Conservation (phyloP, 2,113 vertebrate species). For the Puffinus mauretanicus region DNA sequence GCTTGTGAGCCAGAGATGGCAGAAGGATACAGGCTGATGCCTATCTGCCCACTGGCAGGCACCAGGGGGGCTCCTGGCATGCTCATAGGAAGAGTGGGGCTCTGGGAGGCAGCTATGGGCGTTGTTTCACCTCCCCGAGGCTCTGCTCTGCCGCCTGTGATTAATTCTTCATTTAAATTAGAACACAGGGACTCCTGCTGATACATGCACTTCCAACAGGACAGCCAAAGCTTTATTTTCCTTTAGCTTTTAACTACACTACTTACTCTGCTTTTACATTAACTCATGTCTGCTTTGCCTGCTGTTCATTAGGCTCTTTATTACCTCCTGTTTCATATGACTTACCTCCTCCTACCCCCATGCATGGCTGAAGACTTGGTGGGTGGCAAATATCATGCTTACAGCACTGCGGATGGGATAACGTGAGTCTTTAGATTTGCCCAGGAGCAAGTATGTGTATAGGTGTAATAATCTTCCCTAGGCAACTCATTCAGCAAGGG, state of each 20-base stretch:
- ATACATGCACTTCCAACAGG: neutral
- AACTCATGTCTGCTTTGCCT: neutral
- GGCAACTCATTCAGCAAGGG: neutral
- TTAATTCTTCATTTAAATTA: neutral
- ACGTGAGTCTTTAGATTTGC: neutral
- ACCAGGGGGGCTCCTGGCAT: neutral
- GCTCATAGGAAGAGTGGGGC: neutral
- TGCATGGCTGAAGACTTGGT: neutral
- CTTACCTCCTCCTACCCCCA: neutral
- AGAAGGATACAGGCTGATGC: neutral
- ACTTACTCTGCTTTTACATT: neutral
- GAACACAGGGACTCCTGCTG: neutral
- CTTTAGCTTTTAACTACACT: neutral
- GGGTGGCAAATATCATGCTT: neutral
- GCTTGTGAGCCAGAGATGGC: neutral
- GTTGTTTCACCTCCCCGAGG: neutral
- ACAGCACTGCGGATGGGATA: accelerated
- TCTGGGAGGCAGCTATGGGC: neutral
- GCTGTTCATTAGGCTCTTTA: neutral
- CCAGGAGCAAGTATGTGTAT: accelerated
- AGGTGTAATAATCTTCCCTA: neutral
- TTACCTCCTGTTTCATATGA: neutral
- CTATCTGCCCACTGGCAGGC: neutral
- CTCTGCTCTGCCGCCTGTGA: neutral
- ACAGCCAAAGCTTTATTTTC: neutral